Evolutionary conservation across 2,888 invertebrate genomes (phyloP), one percentile per base, ranked within the genome.

Genomic region (Glomeris marginata): DNA sequence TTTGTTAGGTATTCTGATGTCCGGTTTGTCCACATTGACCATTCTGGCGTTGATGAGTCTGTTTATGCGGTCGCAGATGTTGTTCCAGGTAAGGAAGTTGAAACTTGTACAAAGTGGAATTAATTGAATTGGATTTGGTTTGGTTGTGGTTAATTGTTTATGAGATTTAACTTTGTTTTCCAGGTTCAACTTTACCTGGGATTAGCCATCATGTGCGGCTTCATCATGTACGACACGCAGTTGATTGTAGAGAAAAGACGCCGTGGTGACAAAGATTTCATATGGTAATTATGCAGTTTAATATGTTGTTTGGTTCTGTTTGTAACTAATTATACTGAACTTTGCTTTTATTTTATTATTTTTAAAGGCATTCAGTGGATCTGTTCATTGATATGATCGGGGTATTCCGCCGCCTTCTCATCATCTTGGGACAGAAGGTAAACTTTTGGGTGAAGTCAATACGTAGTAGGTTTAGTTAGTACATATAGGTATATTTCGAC

Each of bases 181-280:
- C 67, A 92, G 80, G 69, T 77, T 54, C 84, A 91, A 62, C 71
- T 94, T 47, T 94, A 95, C 66, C 67, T 87, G 57, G 94, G 94
- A 54, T 74, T 97, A 47, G 73, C 81, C 58, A 74, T 91, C 41
- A 90, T 95, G 84, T 92, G 91, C 64, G 91, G 83, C 51, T 97
- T 95, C 69, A 81, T 98, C 13, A 74, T 97, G 56, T 97, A 86
- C 63, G 97, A 97, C 69, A 98, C 97, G n/a, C 95, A 95, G 71
- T 72, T 87, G 57, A 94, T 95, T 58, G 81, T 95, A 61, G 92
- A 92, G 69, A 94, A 94, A 67, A 78, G 81, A 58, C 78, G 87
- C 55, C 74, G 77, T 69, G 94, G 95, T 53, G 91, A 78, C 73
- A 84, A 82, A 66, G 95, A 97, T 71, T 94, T 85, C 66, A 81